Conservation (phyloP, 1,140 invertebrate genomes). For the Drusus annulatus region DNA sequence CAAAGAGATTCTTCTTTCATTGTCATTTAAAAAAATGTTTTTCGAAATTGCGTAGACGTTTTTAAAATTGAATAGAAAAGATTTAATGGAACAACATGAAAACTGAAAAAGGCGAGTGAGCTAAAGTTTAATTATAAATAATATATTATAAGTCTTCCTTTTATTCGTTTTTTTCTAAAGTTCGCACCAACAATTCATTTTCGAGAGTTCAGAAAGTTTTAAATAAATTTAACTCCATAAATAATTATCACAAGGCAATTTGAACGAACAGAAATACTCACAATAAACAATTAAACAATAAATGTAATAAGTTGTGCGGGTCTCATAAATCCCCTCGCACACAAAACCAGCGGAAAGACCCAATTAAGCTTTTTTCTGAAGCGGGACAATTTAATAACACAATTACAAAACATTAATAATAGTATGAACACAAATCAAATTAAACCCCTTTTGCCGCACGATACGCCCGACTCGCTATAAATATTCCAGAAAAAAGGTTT, state of each 20-base stretch:
- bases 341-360: neutral
- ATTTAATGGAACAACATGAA: too few relatives aligned
- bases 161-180: neutral
- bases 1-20: too few relatives aligned
- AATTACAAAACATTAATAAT: constrained; percentile 40
- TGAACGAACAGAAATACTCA: neutral
- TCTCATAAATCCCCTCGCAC: neutral
- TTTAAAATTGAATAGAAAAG: too few relatives aligned
- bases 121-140: neutral
- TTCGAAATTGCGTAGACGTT: too few relatives aligned
- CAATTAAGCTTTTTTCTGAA: constrained; percentile 25
- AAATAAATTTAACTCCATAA: too few relatives aligned
- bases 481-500: constrained; percentile 42
- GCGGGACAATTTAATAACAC: constrained; percentile 30
- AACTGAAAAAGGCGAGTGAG: too few relatives aligned
- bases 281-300: neutral
- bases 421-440: constrained; percentile 43
- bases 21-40: too few relatives aligned
- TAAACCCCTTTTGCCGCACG: constrained; percentile 32
- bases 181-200: too few relatives aligned
- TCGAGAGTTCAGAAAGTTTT: too few relatives aligned
- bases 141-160: neutral
- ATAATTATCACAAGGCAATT: too few relatives aligned
- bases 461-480: constrained; percentile 43
- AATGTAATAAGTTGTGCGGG: neutral